Percentiles rank a stretch among this genome's conserved stretches.
phyloP scores from a whole-genome alignment of 2,113 vertebrate genomes.

The Lophotis ruficrista region DNA sequence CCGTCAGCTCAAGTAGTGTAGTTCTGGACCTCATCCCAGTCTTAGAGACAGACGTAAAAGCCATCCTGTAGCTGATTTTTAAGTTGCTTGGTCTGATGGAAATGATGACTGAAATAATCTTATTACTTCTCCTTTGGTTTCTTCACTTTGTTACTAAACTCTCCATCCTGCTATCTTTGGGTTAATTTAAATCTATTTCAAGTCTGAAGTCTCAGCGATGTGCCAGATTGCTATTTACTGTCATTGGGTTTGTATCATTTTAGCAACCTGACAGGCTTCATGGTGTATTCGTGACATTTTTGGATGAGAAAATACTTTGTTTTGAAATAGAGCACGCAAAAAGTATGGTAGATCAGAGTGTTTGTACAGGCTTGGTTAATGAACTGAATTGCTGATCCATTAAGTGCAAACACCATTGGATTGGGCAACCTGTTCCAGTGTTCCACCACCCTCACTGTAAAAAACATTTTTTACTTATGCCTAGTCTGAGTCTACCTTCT shows the following conservation, averaged over 20 bases:
- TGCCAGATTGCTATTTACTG: constrained; percentile 30
- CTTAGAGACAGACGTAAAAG: background rate
- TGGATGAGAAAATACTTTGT: background rate
- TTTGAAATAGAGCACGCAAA: background rate
- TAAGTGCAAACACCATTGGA: background rate
- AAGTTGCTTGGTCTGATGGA: background rate
- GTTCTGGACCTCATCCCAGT: constrained; percentile 32
- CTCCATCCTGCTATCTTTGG: background rate
- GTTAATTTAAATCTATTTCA: constrained; percentile 3
- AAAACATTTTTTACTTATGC: no score
- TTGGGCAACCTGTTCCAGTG: background rate
- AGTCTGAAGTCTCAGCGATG: background rate
- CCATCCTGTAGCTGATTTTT: background rate
- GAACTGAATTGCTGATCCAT: background rate
- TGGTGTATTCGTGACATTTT: background rate
- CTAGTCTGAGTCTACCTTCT: no score
- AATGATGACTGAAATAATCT: background rate
- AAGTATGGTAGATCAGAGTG: background rate
- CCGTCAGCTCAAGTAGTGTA: background rate
- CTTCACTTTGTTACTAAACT: background rate
- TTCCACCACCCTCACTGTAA: no score
- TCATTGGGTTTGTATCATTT: background rate
- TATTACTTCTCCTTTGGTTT: constrained; percentile 12
- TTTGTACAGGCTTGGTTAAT: background rate
- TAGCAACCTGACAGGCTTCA: background rate